Percentiles rank a stretch among this genome's conserved stretches.
phyloP scores from a whole-genome alignment of 2,888 invertebrate genomes.

The Tromatobia lineatoria region DNA sequence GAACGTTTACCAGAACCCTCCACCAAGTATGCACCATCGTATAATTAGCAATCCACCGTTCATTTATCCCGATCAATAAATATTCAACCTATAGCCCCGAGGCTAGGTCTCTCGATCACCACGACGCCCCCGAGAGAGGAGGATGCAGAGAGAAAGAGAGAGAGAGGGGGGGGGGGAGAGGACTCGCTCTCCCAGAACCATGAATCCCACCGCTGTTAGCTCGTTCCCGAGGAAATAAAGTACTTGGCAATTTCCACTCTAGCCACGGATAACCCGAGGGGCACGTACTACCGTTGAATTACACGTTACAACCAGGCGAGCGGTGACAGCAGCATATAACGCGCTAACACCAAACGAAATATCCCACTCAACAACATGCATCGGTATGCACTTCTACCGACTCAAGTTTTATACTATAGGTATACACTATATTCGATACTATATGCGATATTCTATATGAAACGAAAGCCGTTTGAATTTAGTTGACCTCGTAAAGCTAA shows the following conservation, averaged over 20 bases:
- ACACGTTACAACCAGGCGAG: slow-evolving; percentile 65
- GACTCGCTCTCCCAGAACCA: slow-evolving; percentile 35
- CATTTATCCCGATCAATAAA: slow-evolving; percentile 57
- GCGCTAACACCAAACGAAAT: slow-evolving; percentile 61
- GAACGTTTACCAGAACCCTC: slow-evolving; percentile 24
- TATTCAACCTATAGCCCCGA: slow-evolving; percentile 35
- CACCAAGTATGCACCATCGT: slow-evolving; percentile 36
- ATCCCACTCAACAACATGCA: slow-evolving; percentile 61
- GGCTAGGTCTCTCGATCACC: slow-evolving; percentile 17
- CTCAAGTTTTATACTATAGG: slow-evolving; percentile 1
- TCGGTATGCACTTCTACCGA: neutral
- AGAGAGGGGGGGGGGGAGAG: neutral
- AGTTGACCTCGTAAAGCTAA: too few species aligned
- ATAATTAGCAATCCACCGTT: slow-evolving; percentile 55
- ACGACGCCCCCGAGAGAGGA: neutral
- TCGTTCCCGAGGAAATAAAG: slow-evolving; percentile 69
- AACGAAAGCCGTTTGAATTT: too few species aligned
- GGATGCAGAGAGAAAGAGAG: neutral
- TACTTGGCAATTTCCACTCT: slow-evolving; percentile 68
- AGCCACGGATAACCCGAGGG: slow-evolving; percentile 64
- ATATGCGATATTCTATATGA: too few species aligned
- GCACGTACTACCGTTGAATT: slow-evolving; percentile 62
- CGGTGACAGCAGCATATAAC: slow-evolving; percentile 68
- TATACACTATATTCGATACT: too few species aligned
- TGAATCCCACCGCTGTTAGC: slow-evolving; percentile 66